Evolutionary conservation across 2,797 vertebrate species (phyloP).

Genomic region (Enteromius unitaeniatus): DNA sequence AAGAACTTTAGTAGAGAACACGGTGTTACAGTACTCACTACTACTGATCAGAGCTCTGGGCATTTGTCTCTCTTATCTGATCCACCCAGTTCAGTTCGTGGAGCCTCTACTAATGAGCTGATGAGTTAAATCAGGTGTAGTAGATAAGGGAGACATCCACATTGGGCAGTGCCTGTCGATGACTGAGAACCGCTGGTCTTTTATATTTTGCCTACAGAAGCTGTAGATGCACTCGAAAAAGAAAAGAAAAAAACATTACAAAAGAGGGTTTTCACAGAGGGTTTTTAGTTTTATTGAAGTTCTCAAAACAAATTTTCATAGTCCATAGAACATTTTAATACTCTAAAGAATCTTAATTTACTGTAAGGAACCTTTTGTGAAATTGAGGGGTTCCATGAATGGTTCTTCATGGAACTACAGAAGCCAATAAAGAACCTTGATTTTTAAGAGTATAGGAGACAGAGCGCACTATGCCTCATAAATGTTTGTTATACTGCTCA

Average conservation of each 20-base stretch:
- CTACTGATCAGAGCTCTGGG: not conserved
- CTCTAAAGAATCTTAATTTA: not conserved
- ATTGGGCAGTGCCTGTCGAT: not conserved
- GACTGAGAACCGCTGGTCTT: constrained; percentile 2
- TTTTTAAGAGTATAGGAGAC: not conserved
- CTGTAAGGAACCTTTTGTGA: not conserved
- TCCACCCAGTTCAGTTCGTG: constrained; percentile 1
- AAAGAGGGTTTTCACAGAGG: not conserved
- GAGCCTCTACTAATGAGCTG: constrained; percentile 41
- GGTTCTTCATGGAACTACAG: not conserved
- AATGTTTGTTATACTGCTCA: not conserved
- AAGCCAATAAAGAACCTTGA: not conserved
- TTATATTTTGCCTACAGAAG: not conserved
- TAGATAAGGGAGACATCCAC: constrained; percentile 21
- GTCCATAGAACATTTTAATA: not conserved
- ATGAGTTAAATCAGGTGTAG: constrained; percentile 43
- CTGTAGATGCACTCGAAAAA: not conserved
- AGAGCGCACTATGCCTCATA: not conserved
- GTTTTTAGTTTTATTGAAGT: not conserved
- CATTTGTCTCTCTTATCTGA: constrained; percentile 36
- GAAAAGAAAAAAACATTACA: not conserved
- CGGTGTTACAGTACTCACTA: not conserved
- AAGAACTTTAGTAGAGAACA: not conserved
- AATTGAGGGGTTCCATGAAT: not conserved
- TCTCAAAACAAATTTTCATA: not conserved